Evolutionary conservation across 2,797 vertebrate genomes (phyloP).

Genomic region (Holocentrus rufus): DNA sequence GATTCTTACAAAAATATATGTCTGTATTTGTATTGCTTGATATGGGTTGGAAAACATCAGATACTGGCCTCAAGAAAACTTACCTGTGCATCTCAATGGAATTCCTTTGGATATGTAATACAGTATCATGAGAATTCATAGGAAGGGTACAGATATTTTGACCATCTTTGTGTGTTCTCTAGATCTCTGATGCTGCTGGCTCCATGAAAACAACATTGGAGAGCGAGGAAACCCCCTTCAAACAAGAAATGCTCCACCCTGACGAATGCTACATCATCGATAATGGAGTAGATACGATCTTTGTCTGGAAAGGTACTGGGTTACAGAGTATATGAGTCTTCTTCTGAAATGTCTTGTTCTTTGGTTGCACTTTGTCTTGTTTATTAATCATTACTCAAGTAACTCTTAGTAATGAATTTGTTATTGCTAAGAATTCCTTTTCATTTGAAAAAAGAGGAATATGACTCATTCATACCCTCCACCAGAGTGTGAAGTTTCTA

Average conservation of each 20-base stretch:
- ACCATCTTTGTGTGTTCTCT: slow-evolving; percentile 20
- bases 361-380: background rate
- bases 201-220: slow-evolving; percentile 69
- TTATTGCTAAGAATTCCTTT: background rate
- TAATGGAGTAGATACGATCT: slow-evolving; percentile 74
- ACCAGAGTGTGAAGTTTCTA: slow-evolving; percentile 7
- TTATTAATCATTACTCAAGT: background rate
- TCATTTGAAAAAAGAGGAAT: background rate
- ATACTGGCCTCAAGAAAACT: no score
- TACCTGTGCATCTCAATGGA: no score
- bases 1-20: no score
- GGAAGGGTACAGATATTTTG: background rate
- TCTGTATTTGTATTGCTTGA: no score
- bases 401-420: background rate
- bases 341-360: background rate
- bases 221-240: slow-evolving; percentile 76
- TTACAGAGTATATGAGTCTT: background rate
- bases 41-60: no score
- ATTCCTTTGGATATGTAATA: background rate
- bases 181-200: slow-evolving; percentile 81
- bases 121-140: background rate
- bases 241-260: slow-evolving; percentile 72
- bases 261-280: slow-evolving; percentile 83
- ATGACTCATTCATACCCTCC: slow-evolving; percentile 3
- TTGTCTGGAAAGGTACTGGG: slow-evolving; percentile 84